Percentiles rank a stretch among this genome's conserved stretches.
These are phyloP conservation scores for Pterocles gutturalis DNA, from an alignment of 2,113 vertebrate species.

Conservation along the genomic window DNA sequence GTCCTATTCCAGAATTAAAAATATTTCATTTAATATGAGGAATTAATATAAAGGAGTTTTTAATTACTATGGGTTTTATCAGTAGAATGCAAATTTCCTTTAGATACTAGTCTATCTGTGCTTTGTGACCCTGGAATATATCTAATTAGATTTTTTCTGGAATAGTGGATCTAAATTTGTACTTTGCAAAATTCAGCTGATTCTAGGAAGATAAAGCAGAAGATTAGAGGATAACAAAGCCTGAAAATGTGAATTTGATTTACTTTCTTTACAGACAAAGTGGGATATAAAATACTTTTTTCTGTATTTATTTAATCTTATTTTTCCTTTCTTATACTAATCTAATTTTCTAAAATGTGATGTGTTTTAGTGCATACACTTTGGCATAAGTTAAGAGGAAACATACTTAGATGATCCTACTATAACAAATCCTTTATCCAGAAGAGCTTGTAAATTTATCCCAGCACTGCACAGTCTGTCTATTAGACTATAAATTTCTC, in stretches of 20 bases:
- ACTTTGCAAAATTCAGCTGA: slow-evolving; percentile 59
- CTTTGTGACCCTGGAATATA: slow-evolving; percentile 55
- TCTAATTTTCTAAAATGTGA: neutral
- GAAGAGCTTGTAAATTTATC: slow-evolving; percentile 17
- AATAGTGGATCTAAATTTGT: slow-evolving; percentile 64
- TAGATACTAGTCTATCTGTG: slow-evolving; percentile 46
- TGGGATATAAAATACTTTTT: neutral
- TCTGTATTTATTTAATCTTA: neutral
- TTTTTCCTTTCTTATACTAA: neutral
- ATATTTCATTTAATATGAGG: slow-evolving; percentile 20
- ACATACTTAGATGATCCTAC: neutral
- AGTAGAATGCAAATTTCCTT: slow-evolving; percentile 57
- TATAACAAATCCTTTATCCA: slow-evolving; percentile 20
- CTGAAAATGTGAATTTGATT: slow-evolving; percentile 52
- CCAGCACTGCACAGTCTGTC: neutral
- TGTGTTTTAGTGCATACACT: neutral
- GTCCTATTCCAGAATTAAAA: slow-evolving; percentile 41
- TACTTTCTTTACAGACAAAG: slow-evolving; percentile 17
- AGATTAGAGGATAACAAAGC: slow-evolving; percentile 44
- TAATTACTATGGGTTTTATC: slow-evolving; percentile 61
- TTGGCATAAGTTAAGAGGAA: neutral
- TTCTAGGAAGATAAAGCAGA: slow-evolving; percentile 59
- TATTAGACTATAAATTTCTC: slow-evolving; percentile 5
- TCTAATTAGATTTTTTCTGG: slow-evolving; percentile 74
- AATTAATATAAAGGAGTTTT: slow-evolving; percentile 33